Evolutionary conservation across 1,140 invertebrate genomes (phyloP), one percentile per base, ranked within the genome.

Genomic region (Coptotermes formosanus): DNA sequence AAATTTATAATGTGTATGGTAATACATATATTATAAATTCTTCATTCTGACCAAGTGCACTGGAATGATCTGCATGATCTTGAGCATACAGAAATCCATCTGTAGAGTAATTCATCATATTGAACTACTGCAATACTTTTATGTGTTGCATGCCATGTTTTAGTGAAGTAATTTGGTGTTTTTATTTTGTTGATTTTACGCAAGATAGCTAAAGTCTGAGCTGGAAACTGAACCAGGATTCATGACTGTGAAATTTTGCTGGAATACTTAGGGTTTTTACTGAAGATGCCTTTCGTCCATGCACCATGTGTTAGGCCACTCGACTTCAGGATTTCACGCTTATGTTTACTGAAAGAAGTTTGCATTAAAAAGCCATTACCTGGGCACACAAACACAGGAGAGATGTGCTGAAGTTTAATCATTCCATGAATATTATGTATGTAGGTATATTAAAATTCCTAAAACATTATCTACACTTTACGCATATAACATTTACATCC

Each of bases 301-400:
- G 7, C n/a, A 75, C 64, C 64, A 75, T 75, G 64, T 75, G 64
- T 25, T 75, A 75, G 9, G 64, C 64, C n/a, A 75, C 25, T 75
- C 3, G 11, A 25, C 64, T n/a, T n/a, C n/a, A 75, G 25, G 25
- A 75, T 75, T 75, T 75, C 64, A 75, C 64, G 64, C 64, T 75
- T 14, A 75, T 75, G 64, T 75, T 75, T 75, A 75, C 64, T 75
- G 12, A 75, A 38, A 75, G n/a, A 75, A 75, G 64, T 75, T 30
- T n/a, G 64, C 64, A 75, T 75, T 75, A 75, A 75, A 75, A 75
- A 75, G 25, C 64, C 64, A 75, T 75, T 75, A 75, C n/a, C 64
- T 75, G n/a, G 64, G 14, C 64, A 75, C n/a, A 75, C n/a, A 75
- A 75, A 75, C 64, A 75, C 64, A 30, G n/a, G 64, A 75, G 25